Evolutionary conservation across 1,140 invertebrate genomes (phyloP).

Genomic region (Myzus persicae): DNA sequence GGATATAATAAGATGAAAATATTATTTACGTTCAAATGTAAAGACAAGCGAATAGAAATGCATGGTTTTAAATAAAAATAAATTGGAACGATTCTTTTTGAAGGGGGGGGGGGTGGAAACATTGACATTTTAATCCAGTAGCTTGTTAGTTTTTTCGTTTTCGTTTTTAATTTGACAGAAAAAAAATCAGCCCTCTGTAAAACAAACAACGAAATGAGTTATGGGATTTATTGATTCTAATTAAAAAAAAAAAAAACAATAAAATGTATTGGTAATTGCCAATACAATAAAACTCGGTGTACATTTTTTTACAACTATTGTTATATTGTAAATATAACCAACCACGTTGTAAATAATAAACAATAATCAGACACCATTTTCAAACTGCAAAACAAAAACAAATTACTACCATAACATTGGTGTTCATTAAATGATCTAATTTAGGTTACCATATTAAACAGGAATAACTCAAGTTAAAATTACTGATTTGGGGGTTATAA

Average conservation of each 20-base stretch:
- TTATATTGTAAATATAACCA: neutral
- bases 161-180: neutral
- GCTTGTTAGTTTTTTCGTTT: neutral
- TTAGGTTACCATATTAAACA: too few species aligned
- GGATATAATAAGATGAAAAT: neutral
- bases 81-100: neutral
- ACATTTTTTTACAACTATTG: neutral
- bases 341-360: neutral
- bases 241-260: neutral
- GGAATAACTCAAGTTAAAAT: neutral
- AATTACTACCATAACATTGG: neutral
- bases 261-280: constrained; percentile 1
- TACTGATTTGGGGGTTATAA: neutral
- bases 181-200: neutral
- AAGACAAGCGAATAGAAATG: neutral
- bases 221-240: constrained; percentile 7
- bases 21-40: neutral
- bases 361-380: neutral
- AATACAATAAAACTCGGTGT: neutral
- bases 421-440: too few species aligned
- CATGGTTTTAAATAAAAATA: constrained; percentile 29
- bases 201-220: constrained; percentile 15
- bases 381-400: neutral
- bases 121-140: neutral
- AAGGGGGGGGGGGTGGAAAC: neutral